Evolutionary conservation across 2,113 vertebrate genomes (phyloP), one percentile per base, ranked within the genome.

Genomic region (Damaliscus lunatus): DNA sequence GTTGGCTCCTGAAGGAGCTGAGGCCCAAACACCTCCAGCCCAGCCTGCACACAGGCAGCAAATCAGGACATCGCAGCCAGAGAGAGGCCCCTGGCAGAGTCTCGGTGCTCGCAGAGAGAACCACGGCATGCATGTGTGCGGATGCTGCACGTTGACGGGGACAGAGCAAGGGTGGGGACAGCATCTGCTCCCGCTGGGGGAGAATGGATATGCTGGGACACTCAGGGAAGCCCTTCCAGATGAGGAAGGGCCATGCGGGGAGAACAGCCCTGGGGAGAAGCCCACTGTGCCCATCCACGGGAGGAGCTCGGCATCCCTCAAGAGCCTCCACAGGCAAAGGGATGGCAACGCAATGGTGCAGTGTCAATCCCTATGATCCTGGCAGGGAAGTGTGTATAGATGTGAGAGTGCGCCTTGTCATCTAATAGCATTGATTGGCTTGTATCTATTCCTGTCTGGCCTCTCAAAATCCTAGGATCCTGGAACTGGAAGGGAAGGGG

Each of bases 51-150:
- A 36, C 31, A 93, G 46, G 80, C 31, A 53, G 48, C 5, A 40
- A n/a, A 46, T 46, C 13, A 1, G 23, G 15, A 10, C 57, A 29
- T 46, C 16, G 2, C 2, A 52, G 27, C 50, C 33, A 43, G 81
- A 86, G 43, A n/a, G 81, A 23, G 7, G 5, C 23, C 27, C 9
- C 40, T 23, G 43, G 25, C 85, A 43, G 80, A 16, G 43, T 83
- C n/a, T 19, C 4, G 0, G 48, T 40, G 25, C 23, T 23, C 7
- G 21, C 3, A 16, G 7, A 33, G 10, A 7, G 31, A 55, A 25
- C 25, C 6, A 4, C 11, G 7, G 3, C 21, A 3, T 3, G 3
- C 2, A 0, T 33, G 60, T 3, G 1, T 36, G 60, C 0, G 1
- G 81, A 48, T 25, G 27, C 33, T 33, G 40, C 27, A 12, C 4